A percentile compares a stretch with the other conserved stretches of the same genome.
Conservation (phyloP, 2,888 invertebrate genomes). For the Himalopsyche japonica region DNA sequence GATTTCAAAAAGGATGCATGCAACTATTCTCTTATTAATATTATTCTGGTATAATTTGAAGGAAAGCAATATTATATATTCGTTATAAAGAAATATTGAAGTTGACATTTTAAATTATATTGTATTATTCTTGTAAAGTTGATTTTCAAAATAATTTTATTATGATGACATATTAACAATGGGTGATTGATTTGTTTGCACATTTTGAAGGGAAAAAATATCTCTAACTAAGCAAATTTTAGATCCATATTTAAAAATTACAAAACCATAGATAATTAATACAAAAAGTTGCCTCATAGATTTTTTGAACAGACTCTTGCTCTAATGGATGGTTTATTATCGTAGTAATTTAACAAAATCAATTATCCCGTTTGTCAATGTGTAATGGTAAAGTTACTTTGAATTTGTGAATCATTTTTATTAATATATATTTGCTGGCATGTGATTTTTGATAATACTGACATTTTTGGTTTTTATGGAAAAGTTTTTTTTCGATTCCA, state of each 20-base stretch:
- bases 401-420: neutral
- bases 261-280: no score
- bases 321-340: neutral
- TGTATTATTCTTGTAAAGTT: neutral
- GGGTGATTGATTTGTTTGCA: neutral
- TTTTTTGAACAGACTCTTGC: no score
- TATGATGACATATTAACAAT: neutral
- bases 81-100: neutral
- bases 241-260: no score
- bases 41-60: neutral
- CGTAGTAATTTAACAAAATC: neutral
- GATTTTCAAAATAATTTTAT: neutral
- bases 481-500: neutral
- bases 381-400: neutral
- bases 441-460: neutral
- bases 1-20: neutral
- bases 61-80: neutral
- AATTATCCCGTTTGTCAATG: neutral
- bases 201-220: neutral
- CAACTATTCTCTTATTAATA: neutral
- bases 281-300: no score
- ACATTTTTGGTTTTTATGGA: neutral
- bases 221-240: no score
- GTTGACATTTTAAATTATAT: neutral
- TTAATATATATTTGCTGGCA: neutral